Evolutionary conservation across 2,797 vertebrate genomes (phyloP), one percentile per base, ranked within the genome.

Genomic region (Melanogrammus aeglefinus): DNA sequence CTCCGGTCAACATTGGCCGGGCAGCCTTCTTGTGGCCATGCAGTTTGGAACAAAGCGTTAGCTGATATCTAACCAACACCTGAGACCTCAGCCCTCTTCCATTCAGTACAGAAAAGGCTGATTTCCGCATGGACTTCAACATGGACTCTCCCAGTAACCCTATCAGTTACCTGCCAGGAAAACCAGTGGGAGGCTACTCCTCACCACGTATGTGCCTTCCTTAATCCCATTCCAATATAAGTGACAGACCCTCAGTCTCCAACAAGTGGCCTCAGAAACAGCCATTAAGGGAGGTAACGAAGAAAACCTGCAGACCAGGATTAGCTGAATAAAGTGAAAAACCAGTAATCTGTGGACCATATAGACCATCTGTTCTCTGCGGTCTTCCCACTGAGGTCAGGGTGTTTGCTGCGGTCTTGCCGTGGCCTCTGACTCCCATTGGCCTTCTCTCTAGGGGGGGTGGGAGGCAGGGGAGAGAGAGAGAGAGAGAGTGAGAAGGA

Each of bases 1-100:
- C 75, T 27, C 4, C 24, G 3, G n/a, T 79, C 78, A 33, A 82
- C 81, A 83, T 88, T 88, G 77, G 80, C 82, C 75, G 84, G 86
- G 88, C 87, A 87, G 87, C 76, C 78, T 84, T 84, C 83, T 84
- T 88, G 77, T 41, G 83, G 83, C 80, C 91, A 88, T 86, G 85
- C 88, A 84, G 83, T 86, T 85, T 78, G 76, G 78, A 87, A 78
- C 72, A 81, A 47, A 81, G 82, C 83, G 73, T 89, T 82, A 83
- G 86, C 39, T 87, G 75, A 85, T 78, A 85, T 39, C 63, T 79
- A 35, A 77, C 36, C 51, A 77, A 72, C 69, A 74, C 76, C 78
- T 82, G 31, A 39, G 74, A 79, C 76, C 72, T 72, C 31, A 1
- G 78, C 21, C 73, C 78, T 82, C 74, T 74, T 73, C 72, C 66